These are phyloP conservation scores for Oncorhynchus keta DNA, from an alignment of 2,113 vertebrate species.

Conservation along the genomic window DNA sequence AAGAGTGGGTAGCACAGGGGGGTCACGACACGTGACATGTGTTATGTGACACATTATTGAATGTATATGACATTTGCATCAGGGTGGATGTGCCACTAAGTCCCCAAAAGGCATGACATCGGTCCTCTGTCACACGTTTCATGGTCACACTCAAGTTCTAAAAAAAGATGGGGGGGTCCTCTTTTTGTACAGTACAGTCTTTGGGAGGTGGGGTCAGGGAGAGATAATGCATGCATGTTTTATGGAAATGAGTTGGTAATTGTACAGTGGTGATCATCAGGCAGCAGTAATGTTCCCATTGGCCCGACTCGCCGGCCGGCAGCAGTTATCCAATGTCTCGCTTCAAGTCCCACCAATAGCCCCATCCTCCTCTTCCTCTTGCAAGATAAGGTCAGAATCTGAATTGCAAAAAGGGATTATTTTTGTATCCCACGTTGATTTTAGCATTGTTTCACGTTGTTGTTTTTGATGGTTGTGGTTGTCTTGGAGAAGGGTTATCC, in stretches of 20 bases:
- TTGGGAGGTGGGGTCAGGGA: slow-evolving; percentile 30
- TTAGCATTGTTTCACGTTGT: slow-evolving; percentile 33
- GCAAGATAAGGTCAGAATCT: slow-evolving; percentile 19
- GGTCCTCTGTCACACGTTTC: slow-evolving; percentile 4
- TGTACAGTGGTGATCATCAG: slow-evolving; percentile 86
- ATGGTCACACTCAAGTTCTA: slow-evolving; percentile 50
- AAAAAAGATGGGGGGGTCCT: slow-evolving; percentile 26
- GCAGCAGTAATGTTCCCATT: slow-evolving; percentile 78
- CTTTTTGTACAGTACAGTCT: slow-evolving; percentile 72
- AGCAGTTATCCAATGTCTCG: slow-evolving; percentile 76
- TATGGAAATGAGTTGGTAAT: slow-evolving; percentile 86
- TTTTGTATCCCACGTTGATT: slow-evolving; percentile 51
- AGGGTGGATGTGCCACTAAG: slow-evolving; percentile 12
- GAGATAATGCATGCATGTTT: slow-evolving; percentile 85
- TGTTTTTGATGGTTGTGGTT: neutral
- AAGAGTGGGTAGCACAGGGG: neutral
- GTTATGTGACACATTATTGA: slow-evolving; percentile 1
- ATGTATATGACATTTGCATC: slow-evolving; percentile 11
- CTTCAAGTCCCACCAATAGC: slow-evolving; percentile 83
- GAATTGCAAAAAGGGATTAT: slow-evolving; percentile 47
- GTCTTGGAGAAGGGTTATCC: slow-evolving; percentile 14
- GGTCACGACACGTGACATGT: slow-evolving; percentile 14
- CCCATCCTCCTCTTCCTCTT: slow-evolving; percentile 65
- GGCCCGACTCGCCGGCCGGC: slow-evolving; percentile 81
- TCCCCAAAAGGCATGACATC: slow-evolving; percentile 39